Percentiles rank a stretch among this genome's conserved stretches.
Conservation (phyloP, 2,888 invertebrate genomes). For the Tipula vernalis region DNA sequence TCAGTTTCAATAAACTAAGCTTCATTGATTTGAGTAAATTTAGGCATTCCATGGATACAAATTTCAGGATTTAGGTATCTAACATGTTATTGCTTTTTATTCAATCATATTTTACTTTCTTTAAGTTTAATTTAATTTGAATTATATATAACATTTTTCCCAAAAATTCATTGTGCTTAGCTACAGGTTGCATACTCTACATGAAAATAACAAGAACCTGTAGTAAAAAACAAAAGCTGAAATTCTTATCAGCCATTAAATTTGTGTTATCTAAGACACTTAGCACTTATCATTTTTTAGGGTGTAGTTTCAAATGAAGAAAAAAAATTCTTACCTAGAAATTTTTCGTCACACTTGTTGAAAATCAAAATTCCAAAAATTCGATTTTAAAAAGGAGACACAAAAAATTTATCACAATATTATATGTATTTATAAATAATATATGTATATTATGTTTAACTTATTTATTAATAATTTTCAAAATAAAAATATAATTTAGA, state of each 20-base stretch:
- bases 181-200: too few relatives aligned
- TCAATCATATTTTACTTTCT: too few relatives aligned
- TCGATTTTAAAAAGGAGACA: not conserved
- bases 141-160: too few relatives aligned
- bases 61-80: too few relatives aligned
- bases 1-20: too few relatives aligned
- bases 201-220: not conserved
- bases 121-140: too few relatives aligned
- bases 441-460: not conserved
- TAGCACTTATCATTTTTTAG: not conserved
- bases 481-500: not conserved
- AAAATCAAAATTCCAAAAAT: not conserved
- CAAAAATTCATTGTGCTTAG: too few relatives aligned
- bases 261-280: not conserved
- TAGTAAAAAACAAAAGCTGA: not conserved
- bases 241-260: not conserved
- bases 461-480: not conserved
- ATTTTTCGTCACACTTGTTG: not conserved
- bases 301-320: not conserved
- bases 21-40: too few relatives aligned
- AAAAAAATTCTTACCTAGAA: not conserved
- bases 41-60: too few relatives aligned
- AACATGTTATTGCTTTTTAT: too few relatives aligned
- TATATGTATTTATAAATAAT: not conserved
- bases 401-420: not conserved